phyloP scores from a whole-genome alignment of 2,113 vertebrate genomes.

The Patagioenas fasciata region DNA sequence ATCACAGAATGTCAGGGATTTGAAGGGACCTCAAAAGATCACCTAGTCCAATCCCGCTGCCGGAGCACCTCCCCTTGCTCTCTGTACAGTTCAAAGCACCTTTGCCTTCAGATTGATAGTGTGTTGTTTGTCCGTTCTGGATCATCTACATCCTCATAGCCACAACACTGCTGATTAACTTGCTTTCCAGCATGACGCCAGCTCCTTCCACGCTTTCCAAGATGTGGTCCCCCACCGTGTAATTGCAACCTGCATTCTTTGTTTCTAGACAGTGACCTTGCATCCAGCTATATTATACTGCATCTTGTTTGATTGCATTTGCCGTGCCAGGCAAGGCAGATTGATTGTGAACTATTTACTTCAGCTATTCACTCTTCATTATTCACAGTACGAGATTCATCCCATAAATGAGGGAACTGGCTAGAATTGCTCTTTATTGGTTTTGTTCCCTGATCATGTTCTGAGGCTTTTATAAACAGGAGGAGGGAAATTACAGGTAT shows the following conservation, averaged over 20 bases:
- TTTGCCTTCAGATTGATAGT: background rate
- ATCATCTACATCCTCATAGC: background rate
- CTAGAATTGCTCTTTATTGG: constrained; percentile 41
- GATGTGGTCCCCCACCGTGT: rapidly evolving
- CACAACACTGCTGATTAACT: rapidly evolving
- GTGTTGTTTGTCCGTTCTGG: background rate
- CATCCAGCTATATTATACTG: background rate
- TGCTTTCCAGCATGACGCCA: background rate
- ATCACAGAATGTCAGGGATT: no score
- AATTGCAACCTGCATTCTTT: background rate
- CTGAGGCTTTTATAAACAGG: constrained; percentile 32
- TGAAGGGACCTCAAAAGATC: no score
- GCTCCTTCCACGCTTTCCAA: background rate
- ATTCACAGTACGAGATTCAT: constrained; percentile 58
- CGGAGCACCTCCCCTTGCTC: background rate
- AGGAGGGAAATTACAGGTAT: constrained; percentile 53
- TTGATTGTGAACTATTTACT: constrained; percentile 41
- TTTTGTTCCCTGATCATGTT: constrained; percentile 46
- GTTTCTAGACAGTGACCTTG: constrained; percentile 18
- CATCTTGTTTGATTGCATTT: background rate
- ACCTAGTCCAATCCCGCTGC: no score
- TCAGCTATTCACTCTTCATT: constrained; percentile 48
- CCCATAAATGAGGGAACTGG: constrained; percentile 30
- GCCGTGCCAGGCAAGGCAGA: background rate
- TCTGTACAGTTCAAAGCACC: background rate